These are phyloP conservation scores for Frankliniella fusca DNA, from an alignment of 2,888 invertebrate species.

Conservation along the genomic window DNA sequence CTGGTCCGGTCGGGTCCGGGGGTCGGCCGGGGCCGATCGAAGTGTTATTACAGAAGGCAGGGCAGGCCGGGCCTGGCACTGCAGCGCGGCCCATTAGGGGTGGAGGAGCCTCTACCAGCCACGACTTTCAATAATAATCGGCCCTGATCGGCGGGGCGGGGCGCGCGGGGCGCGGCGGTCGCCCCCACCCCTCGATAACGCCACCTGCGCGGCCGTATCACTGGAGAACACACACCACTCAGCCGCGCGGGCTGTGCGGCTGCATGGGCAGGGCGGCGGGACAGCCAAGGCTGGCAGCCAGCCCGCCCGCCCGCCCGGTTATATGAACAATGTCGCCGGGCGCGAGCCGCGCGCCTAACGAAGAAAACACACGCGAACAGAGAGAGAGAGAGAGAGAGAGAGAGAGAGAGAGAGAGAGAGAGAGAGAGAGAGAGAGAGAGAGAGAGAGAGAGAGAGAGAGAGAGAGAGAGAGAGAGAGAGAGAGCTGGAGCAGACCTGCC, in stretches of 20 bases:
- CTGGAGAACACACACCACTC: neutral
- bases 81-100: too few species aligned
- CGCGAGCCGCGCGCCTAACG: neutral
- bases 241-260: too few species aligned
- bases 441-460: too few species aligned
- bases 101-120: too few species aligned
- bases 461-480: too few species aligned
- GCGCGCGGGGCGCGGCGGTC: neutral
- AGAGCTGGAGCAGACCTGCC: too few species aligned
- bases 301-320: neutral
- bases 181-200: neutral
- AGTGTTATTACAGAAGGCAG: conserved; percentile 15
- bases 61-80: neutral
- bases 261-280: neutral
- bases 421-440: too few species aligned
- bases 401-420: too few species aligned
- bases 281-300: neutral
- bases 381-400: too few species aligned
- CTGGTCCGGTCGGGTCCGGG: too few species aligned
- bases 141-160: neutral
- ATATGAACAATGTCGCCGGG: neutral
- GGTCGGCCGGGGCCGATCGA: conserved; percentile 12
- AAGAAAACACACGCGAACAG: conserved; percentile 8
- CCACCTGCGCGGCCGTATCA: neutral
- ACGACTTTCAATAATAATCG: conserved; percentile 21